Percentiles rank a stretch among this genome's conserved stretches.
Conservation (phyloP, 2,113 vertebrate species). For the Pongo abelii region DNA sequence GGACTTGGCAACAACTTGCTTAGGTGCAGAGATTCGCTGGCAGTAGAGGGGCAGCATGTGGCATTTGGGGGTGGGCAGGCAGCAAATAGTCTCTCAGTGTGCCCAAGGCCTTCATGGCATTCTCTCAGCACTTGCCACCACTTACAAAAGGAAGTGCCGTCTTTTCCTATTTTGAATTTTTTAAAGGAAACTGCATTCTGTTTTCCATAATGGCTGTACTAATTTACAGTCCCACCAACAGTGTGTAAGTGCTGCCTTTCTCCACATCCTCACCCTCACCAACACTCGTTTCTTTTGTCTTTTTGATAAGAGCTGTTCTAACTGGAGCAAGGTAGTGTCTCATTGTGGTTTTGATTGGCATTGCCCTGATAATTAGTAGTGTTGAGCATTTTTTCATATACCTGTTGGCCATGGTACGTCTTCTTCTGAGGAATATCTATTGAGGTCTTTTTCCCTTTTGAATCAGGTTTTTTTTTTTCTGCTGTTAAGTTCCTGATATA, state of each 20-base stretch:
- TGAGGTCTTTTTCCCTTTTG: background rate
- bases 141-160: too few species aligned
- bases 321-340: background rate
- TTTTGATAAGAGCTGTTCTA: background rate
- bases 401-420: background rate
- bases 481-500: background rate
- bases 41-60: too few species aligned
- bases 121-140: too few species aligned
- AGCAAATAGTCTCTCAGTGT: too few species aligned
- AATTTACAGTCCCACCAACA: background rate
- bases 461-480: background rate
- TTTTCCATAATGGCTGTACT: background rate
- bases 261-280: background rate
- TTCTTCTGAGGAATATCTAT: background rate
- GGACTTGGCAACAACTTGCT: too few species aligned
- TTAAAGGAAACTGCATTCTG: background rate
- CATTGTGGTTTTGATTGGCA: background rate
- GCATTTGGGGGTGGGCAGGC: too few species aligned
- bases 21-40: too few species aligned
- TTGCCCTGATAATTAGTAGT: background rate
- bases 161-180: background rate
- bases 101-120: too few species aligned
- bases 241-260: background rate
- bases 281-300: background rate
- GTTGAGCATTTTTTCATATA: background rate